Base-by-base conservation (phyloP, 2,797 vertebrate species). In the Spinus pinus region DNA sequence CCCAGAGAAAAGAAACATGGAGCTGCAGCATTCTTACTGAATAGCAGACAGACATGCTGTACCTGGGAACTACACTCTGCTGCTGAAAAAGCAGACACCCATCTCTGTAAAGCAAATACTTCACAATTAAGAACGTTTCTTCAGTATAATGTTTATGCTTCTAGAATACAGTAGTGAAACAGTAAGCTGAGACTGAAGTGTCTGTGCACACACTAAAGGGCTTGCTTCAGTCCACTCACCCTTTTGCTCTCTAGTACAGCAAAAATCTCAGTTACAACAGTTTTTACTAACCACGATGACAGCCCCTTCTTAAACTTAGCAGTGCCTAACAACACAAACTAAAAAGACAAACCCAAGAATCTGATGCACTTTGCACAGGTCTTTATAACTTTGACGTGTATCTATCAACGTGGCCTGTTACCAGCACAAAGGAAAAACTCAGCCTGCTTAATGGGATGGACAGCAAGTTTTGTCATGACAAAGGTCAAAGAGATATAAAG, bases 171-270 rank as follows among this genome's bases (percentile, higher is more conserved):
- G 37, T 10, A 71, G 25, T 57, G 37, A 42, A 82, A 62, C 6
- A 75, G n/a, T 20, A 57, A 50, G 4, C 18, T 42, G 24, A 80
- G 24, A 58, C n/a, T 37, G 6, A 62, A 67, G 39, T 9, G 33
- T 24, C n/a, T 57, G 10, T 23, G 18, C 23, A 27, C 0, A 3
- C 1, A 4, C 16, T 16, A 7, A 1, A 50, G 50, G 10, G 22
- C 42, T 78, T 51, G 24, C 37, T 69, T 51, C 33, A 74, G 28
- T 30, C 27, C 21, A 31, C 25, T 86, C 31, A 46, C 8, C 15
- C 81, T 75, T 66, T 12, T 83, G 28, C 24, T 73, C 69, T 72
- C 70, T 42, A 50, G 20, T 28, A 69, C 21, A 79, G 31, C 33
- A 60, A 84, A 30, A 81, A 37, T 42, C 53, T 90, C 72, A 24